Conservation (phyloP, 2,797 vertebrate species). For the Gouania willdenowi region DNA sequence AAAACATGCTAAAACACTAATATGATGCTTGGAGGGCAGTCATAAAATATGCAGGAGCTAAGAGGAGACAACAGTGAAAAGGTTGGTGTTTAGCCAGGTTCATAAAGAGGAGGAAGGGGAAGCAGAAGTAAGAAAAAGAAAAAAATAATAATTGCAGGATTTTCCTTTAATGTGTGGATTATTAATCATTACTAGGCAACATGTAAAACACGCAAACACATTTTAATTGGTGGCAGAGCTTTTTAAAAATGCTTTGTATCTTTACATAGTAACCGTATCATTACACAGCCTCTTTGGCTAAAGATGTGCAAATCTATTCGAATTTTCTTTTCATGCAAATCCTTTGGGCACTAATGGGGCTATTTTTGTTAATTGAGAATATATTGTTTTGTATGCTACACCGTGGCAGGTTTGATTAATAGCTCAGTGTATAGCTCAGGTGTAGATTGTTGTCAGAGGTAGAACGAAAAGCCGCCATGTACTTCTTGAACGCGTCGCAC, state of each 20-base stretch:
- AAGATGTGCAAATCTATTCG: no score
- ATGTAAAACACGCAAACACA: no score
- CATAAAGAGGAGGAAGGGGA: constrained; percentile 6
- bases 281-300: neutral
- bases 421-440: constrained; percentile 33
- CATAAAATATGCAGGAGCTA: constrained; percentile 35
- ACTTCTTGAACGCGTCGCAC: no score
- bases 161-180: constrained; percentile 10
- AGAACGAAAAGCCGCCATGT: neutral
- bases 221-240: no score
- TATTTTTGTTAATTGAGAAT: constrained; percentile 54
- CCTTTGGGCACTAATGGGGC: constrained; percentile 37
- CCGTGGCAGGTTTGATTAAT: constrained; percentile 58
- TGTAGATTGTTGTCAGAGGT: constrained; percentile 22
- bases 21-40: constrained; percentile 13
- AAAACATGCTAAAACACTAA: constrained; percentile 29
- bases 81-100: constrained; percentile 24
- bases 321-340: constrained; percentile 43
- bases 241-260: no score
- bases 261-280: neutral
- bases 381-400: no score
- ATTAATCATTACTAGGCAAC: constrained; percentile 1
- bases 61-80: constrained; percentile 11
- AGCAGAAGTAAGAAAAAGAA: constrained; percentile 1
- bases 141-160: constrained; percentile 3